A percentile compares a stretch with the other conserved stretches of the same genome.
phyloP scores from a whole-genome alignment of 1,140 invertebrate genomes.

The Teleogryllus occipitalis region DNA sequence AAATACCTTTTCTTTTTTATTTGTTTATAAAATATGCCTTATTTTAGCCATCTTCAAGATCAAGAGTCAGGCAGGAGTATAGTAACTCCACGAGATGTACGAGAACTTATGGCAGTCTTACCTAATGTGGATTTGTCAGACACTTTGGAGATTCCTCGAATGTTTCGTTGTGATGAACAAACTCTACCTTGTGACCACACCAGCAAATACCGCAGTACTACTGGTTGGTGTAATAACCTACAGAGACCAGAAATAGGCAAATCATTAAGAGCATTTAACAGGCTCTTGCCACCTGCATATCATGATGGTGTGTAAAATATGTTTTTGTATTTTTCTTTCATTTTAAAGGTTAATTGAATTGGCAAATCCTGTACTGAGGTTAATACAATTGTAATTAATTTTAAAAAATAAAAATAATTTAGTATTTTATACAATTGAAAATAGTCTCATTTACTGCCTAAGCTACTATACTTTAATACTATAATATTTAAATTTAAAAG shows the following conservation, averaged over 20 bases:
- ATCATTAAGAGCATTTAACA: slow-evolving; percentile 38
- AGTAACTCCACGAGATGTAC: slow-evolving; percentile 31
- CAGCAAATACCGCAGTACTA: slow-evolving; percentile 42
- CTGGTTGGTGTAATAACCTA: slow-evolving; percentile 55
- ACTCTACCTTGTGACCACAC: slow-evolving; percentile 51
- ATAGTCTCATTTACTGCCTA: too few relatives aligned
- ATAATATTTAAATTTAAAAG: too few relatives aligned
- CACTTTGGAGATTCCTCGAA: slow-evolving; percentile 38
- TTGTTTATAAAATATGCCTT: background rate
- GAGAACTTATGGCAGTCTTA: slow-evolving; percentile 38
- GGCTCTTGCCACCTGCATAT: slow-evolving; percentile 44
- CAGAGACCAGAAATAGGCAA: slow-evolving; percentile 43
- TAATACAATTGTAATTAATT: background rate
- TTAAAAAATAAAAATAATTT: background rate
- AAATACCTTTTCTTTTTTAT: background rate
- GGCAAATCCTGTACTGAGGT: too few relatives aligned
- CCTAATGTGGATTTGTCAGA: slow-evolving; percentile 40
- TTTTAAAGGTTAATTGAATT: too few relatives aligned
- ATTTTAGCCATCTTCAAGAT: slow-evolving; percentile 35
- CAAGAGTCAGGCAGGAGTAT: slow-evolving; percentile 30
- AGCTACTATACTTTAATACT: too few relatives aligned
- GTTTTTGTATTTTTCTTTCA: background rate
- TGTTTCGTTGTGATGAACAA: slow-evolving; percentile 42
- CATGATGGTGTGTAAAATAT: slow-evolving; percentile 38
- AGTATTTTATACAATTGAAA: too few relatives aligned